Conservation (phyloP, 2,113 vertebrate species). For the Mormoops blainvillei region DNA sequence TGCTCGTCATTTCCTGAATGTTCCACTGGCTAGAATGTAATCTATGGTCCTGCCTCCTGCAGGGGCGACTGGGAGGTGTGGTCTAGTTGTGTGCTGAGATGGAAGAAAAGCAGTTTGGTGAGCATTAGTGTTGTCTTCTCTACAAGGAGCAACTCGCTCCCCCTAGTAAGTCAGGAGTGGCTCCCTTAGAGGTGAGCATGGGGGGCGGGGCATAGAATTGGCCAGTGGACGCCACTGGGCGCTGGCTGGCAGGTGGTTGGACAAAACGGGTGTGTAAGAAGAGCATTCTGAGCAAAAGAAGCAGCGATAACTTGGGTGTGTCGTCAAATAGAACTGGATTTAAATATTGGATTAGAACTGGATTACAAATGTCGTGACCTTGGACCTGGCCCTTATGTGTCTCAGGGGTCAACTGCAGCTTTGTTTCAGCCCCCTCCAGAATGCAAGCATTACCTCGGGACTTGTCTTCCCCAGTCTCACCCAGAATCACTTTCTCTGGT, state of each 20-base stretch:
- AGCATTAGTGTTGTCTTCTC: background rate
- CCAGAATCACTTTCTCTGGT: background rate
- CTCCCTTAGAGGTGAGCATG: background rate
- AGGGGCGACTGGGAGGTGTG: background rate
- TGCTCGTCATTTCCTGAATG: background rate
- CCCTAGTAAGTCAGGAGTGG: background rate
- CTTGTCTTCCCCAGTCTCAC: background rate
- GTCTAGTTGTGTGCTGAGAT: background rate
- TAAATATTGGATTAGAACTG: background rate
- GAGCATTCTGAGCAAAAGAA: background rate
- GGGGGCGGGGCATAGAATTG: background rate
- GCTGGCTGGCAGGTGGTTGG: background rate
- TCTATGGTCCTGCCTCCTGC: background rate
- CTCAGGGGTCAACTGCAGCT: background rate
- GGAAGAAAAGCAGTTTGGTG: background rate
- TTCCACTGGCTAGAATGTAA: background rate
- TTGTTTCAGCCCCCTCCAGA: background rate
- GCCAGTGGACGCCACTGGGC: background rate
- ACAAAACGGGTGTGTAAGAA: background rate
- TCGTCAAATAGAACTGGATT: background rate
- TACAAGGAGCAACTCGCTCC: background rate
- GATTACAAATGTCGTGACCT: fast-evolving
- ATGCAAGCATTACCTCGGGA: background rate
- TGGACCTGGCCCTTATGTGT: background rate
- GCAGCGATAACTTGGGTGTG: background rate